Percentiles rank a stretch among this genome's conserved stretches.
These are phyloP conservation scores for Drosophila asahinai DNA, from an alignment of 1,140 invertebrate species.

Conservation along the genomic window DNA sequence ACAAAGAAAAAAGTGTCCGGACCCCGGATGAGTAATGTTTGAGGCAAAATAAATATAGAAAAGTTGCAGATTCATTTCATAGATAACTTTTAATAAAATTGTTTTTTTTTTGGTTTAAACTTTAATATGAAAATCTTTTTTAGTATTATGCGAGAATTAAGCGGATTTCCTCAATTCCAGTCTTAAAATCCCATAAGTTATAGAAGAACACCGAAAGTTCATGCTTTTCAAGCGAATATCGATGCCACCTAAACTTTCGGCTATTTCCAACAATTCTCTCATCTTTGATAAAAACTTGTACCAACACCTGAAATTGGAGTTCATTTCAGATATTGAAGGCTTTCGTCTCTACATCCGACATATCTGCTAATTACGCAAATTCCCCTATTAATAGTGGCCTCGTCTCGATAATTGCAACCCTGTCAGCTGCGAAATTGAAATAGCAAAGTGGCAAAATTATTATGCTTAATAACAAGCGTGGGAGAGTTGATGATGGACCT, in stretches of 20 bases:
- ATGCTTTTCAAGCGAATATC: too few species aligned
- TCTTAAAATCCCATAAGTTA: too few species aligned
- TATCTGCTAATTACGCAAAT: slow-evolving; percentile 3
- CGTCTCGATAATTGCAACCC: neutral
- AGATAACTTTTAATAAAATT: neutral
- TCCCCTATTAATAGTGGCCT: neutral
- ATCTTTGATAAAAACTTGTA: too few species aligned
- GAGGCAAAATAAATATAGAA: neutral
- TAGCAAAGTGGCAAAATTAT: slow-evolving; percentile 21
- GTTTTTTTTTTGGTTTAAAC: neutral
- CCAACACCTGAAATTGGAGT: too few species aligned
- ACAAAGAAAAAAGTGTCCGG: slow-evolving; percentile 3
- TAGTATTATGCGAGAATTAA: too few species aligned
- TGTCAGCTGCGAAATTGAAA: slow-evolving; percentile 2
- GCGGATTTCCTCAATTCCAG: too few species aligned
- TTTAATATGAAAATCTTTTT: too few species aligned
- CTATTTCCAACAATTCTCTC: too few species aligned
- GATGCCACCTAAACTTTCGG: too few species aligned
- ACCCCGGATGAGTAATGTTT: slow-evolving; percentile 34
- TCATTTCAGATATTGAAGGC: too few species aligned
- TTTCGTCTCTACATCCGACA: neutral
- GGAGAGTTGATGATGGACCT: neutral
- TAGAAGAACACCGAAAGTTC: too few species aligned
- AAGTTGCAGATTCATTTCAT: neutral
- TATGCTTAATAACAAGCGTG: slow-evolving; percentile 14